Percentiles rank a stretch among this genome's conserved stretches.
These are phyloP conservation scores for Menura novaehollandiae DNA, from an alignment of 2,113 vertebrate species.

Conservation along the genomic window DNA sequence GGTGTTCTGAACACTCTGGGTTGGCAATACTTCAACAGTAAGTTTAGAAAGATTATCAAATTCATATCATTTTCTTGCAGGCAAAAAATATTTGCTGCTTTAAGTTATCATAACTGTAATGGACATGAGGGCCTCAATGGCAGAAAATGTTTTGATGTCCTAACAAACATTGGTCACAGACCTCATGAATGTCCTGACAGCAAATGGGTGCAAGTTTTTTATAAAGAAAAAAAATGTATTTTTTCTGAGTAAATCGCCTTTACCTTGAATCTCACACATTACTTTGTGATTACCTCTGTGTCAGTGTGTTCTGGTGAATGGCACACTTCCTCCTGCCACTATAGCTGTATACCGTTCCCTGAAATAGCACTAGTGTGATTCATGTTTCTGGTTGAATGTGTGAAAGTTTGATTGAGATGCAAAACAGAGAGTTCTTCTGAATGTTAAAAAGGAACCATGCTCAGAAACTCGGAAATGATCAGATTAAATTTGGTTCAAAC, in stretches of 20 bases:
- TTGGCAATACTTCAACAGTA: background rate
- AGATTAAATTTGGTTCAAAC: background rate
- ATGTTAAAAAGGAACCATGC: conserved; percentile 10
- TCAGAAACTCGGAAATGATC: background rate
- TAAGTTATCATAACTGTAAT: background rate
- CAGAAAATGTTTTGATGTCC: background rate
- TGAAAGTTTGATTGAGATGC: conserved; percentile 51
- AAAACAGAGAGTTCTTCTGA: conserved; percentile 24
- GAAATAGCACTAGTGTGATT: conserved; percentile 50
- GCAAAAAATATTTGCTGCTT: background rate
- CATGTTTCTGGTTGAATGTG: conserved; percentile 46
- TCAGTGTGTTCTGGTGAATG: background rate
- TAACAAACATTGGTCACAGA: background rate
- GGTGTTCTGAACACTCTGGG: background rate
- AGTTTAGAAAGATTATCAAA: background rate
- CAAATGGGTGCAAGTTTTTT: background rate
- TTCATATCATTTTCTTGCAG: background rate
- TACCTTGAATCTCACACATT: background rate
- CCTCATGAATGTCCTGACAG: background rate
- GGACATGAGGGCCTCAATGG: background rate
- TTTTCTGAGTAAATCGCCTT: background rate
- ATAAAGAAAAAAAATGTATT: background rate
- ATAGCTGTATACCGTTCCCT: background rate
- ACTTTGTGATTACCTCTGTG: background rate
- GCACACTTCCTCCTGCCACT: background rate